Evolutionary conservation across 2,797 vertebrate species (phyloP), one percentile per base, ranked within the genome.

Genomic region (Notolepis coatsorum): DNA sequence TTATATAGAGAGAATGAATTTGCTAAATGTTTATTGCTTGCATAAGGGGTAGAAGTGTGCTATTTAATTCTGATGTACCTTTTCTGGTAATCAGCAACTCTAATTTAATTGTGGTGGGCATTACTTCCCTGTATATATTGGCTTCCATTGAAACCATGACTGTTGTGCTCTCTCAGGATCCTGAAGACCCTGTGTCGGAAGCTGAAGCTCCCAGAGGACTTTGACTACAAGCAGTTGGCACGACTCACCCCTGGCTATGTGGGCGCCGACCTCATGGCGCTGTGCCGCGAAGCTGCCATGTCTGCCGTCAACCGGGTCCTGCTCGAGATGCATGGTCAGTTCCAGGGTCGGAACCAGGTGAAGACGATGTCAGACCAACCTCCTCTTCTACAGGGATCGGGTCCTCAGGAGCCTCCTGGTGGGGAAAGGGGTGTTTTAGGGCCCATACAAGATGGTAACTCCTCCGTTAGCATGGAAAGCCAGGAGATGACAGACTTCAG

Each of bases 221-320:
- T 98, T 30, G 88, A 92, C 42, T 97, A 94, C 65, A 55, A 27
- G 20, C 86, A 89, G 15, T 78, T 99, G 49, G 96, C 97, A 0
- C 95, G 90, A 6, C 90, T 98, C 39, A 98, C 97, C 0, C 97
- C 97, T 0, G 97, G 97, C 3, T 99, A 96, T 0, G 97, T 99
- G 3, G 97, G 97, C 0, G 97, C 97, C 0, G 97, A 99, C 57
- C 84, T 99, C 28, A 96, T 97, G 97, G 96, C 97, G 0, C 93
- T 99, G 23, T 98, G 97, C 60, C 94, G 94, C 0, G 96, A 99
- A 71, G 97, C 97, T 0, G 97, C 96, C 41, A 91, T 95, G 93
- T 88, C 75, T 3, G 92, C 97, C 0, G 95, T 98, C 3, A 95
- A 89, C 75, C 90, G 97, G 59, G 88, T 93, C 48, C 86, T 99